Percentiles rank a stretch among this genome's conserved stretches.
These are phyloP conservation scores for Bicyclus anynana DNA, from an alignment of 1,140 invertebrate genomes.

Conservation along the genomic window DNA sequence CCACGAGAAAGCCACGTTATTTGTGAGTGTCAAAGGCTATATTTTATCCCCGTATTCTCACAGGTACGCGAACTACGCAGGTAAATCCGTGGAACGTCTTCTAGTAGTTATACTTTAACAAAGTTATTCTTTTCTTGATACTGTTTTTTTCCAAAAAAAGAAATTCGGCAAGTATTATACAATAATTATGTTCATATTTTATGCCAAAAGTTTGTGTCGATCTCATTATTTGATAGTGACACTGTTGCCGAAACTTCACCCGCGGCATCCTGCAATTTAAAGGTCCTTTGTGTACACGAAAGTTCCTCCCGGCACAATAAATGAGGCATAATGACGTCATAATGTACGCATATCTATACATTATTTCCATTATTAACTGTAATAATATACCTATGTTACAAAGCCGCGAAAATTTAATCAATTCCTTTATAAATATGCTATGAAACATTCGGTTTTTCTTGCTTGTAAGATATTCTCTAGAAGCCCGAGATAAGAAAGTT, in stretches of 20 bases:
- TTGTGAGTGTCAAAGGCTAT: no score
- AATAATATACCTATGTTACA: background rate
- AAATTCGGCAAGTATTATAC: background rate
- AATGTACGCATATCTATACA: constrained; percentile 1
- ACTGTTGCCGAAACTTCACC: constrained; percentile 59
- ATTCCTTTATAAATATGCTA: no score
- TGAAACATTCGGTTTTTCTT: no score
- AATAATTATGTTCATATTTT: constrained; percentile 5
- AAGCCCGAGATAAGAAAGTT: no score
- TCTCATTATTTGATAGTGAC: constrained; percentile 59
- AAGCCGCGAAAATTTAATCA: background rate
- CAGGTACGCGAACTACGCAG: no score
- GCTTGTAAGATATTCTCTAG: no score
- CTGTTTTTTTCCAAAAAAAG: background rate
- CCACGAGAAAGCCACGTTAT: no score
- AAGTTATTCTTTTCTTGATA: no score
- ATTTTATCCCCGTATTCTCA: no score
- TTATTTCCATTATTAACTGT: background rate
- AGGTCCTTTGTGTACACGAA: constrained; percentile 44
- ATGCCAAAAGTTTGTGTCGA: constrained; percentile 16
- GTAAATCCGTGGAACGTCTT: no score
- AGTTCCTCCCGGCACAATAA: constrained; percentile 2
- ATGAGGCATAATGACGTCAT: constrained; percentile 3
- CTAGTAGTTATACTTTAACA: no score
- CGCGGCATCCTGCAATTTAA: constrained; percentile 40